Evolutionary conservation across 2,113 vertebrate species (phyloP), one percentile per base, ranked within the genome.

Genomic region (Pongo abelii): DNA sequence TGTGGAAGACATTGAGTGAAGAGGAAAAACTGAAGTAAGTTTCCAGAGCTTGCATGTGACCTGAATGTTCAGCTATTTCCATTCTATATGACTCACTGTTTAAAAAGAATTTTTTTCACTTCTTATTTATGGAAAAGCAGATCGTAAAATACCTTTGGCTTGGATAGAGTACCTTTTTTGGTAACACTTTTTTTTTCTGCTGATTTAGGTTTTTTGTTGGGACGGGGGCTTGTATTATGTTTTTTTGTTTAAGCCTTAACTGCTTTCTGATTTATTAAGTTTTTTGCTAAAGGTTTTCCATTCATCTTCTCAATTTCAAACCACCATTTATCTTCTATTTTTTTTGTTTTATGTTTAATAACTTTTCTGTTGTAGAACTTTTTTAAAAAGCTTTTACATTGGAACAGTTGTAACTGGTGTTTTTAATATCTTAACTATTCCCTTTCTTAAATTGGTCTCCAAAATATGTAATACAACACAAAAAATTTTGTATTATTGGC

Each of bases 1-100:
- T 98, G 97, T 99, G 99, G 99, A 99, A 99, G 98, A 99, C 99
- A 98, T 97, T 99, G 97, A 98, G 95, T 97, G 98, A 99, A 98
- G 99, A 99, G 93, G 99, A 99, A 83, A 99, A 98, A 97, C 98
- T 98, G 93, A 99, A 99, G 99, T 99, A 99, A 99, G 99, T 99
- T 98, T 99, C 99, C 98, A 98, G 98, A 98, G 98, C 87, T 98
- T 97, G 64, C 98, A 93, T 98, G 98, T 98, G 98, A 97, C 97
- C 98, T 91, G 70, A 97, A 77, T 97, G 83, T 87, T 78, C 96
- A 89, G 90, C 95, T 98, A 87, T 99, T 99, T 99, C 98, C 98
- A 98, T 97, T 98, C 98, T 98, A 97, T 98, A 98, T 99, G 98
- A 98, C 98, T 98, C 98, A 98, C 70, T 97, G 87, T 81, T 97